Percentiles rank a stretch among this genome's conserved stretches.
These are phyloP conservation scores for Palythoa caribaeorum DNA, from an alignment of 92 coral and sea anemone species.

Conservation along the genomic window DNA sequence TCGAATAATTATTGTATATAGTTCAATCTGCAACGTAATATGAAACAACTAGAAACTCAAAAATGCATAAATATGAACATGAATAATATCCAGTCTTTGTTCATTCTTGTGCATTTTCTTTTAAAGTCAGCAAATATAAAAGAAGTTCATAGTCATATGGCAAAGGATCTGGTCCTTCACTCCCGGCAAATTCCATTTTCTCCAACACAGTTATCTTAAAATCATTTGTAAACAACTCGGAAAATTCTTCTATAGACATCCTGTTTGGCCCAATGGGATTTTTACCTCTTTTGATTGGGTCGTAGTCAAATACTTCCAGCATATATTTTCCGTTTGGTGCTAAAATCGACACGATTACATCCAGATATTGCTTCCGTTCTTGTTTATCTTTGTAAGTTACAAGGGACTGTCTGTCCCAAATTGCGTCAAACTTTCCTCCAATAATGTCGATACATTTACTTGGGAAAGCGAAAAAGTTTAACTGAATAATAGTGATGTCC, in stretches of 20 bases:
- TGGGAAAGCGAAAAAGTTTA: conserved; percentile 55
- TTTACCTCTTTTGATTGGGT: conserved; percentile 16
- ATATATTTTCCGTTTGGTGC: conserved; percentile 66
- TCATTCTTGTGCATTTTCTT: not conserved
- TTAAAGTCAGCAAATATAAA: conserved; percentile 8
- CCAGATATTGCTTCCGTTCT: conserved; percentile 47
- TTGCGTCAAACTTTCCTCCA: conserved; percentile 75
- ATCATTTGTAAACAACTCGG: not conserved
- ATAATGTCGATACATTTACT: conserved; percentile 13
- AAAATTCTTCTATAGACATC: conserved; percentile 14
- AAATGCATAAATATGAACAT: not conserved
- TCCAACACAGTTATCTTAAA: conserved; percentile 22
- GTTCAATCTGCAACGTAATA: too few species aligned
- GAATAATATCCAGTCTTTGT: too few species aligned
- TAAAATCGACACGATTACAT: conserved; percentile 58
- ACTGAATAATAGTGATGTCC: conserved; percentile 65
- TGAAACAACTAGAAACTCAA: too few species aligned
- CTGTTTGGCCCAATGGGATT: conserved; percentile 29
- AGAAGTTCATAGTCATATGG: conserved; percentile 22
- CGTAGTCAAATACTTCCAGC: conserved; percentile 68
- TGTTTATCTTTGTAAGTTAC: conserved; percentile 44
- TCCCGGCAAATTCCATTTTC: not conserved
- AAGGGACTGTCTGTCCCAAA: conserved; percentile 81
- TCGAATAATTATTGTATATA: too few species aligned
- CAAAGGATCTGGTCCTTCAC: conserved; percentile 33